Conservation (phyloP, 2,113 vertebrate genomes). For the Toxotes jaculatrix region DNA sequence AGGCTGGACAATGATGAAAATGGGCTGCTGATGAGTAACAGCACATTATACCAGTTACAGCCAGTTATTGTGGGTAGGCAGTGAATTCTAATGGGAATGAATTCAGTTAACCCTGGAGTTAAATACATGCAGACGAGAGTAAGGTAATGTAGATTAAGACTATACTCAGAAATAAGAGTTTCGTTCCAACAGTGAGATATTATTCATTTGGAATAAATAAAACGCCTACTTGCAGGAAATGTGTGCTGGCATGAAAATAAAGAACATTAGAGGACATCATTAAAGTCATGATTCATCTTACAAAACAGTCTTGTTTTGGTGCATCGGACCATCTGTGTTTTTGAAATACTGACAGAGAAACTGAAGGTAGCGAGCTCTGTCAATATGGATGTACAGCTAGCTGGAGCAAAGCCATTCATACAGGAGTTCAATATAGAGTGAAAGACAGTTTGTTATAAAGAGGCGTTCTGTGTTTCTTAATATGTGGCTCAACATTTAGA, state of each 20-base stretch:
- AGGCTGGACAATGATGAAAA: conserved; percentile 22
- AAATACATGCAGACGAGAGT: conserved; percentile 62
- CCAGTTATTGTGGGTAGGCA: conserved; percentile 25
- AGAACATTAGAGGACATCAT: conserved; percentile 1
- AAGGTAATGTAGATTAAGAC: conserved; percentile 26
- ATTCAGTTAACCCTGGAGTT: conserved; percentile 60
- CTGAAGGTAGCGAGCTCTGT: background rate
- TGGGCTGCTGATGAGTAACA: conserved; percentile 22
- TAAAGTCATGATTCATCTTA: conserved; percentile 31
- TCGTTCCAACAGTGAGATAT: background rate
- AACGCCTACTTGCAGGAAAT: background rate
- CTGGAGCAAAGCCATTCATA: conserved; percentile 9
- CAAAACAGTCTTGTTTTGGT: conserved; percentile 18
- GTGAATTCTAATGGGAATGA: conserved; percentile 50
- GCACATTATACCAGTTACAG: conserved; percentile 11
- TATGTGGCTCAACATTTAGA: background rate
- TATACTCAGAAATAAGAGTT: conserved; percentile 24
- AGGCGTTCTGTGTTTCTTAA: background rate
- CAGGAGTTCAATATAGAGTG: background rate
- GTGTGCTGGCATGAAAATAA: conserved; percentile 24
- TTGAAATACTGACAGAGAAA: background rate
- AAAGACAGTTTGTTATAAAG: background rate
- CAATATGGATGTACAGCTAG: background rate
- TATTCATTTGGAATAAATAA: conserved; percentile 21
- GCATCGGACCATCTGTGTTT: conserved; percentile 35